Conservation (phyloP, 92 coral and sea anemone species). For the Montipora capitata region DNA sequence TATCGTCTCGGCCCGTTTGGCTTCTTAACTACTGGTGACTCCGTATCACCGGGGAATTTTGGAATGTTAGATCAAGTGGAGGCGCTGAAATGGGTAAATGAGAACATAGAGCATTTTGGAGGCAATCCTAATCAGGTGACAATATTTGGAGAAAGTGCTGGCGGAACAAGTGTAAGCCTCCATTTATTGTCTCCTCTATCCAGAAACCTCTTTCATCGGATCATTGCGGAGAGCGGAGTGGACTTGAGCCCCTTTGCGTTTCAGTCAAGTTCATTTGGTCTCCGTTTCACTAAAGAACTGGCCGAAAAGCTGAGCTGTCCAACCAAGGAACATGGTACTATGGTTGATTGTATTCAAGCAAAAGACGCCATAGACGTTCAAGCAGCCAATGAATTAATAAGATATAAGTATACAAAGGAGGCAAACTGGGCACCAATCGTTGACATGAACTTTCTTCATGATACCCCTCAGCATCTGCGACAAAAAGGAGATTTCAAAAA, state of each 20-base stretch:
- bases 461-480: slow-evolving; percentile 68
- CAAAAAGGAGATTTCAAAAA: background rate
- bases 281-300: too few species aligned
- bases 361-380: too few species aligned
- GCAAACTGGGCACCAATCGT: slow-evolving; percentile 77
- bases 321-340: too few species aligned
- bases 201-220: too few species aligned
- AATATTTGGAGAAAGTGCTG: slow-evolving; percentile 85
- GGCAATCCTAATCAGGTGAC: slow-evolving; percentile 79
- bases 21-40: slow-evolving; percentile 77
- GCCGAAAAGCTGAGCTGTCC: too few species aligned
- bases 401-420: too few species aligned
- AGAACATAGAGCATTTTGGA: slow-evolving; percentile 70
- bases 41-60: slow-evolving; percentile 75
- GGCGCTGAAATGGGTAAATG: slow-evolving; percentile 75
- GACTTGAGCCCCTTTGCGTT: slow-evolving; percentile 2
- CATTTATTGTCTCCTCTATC: too few species aligned
- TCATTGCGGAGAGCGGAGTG: background rate
- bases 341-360: too few species aligned
- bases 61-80: slow-evolving; percentile 86
- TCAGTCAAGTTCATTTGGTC: too few species aligned
- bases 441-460: slow-evolving; percentile 62
- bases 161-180: slow-evolving; percentile 78
- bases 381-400: too few species aligned
- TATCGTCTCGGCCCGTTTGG: slow-evolving; percentile 86